Base-by-base conservation (phyloP, 2,797 vertebrate genomes). In the Holocentrus rufus region DNA sequence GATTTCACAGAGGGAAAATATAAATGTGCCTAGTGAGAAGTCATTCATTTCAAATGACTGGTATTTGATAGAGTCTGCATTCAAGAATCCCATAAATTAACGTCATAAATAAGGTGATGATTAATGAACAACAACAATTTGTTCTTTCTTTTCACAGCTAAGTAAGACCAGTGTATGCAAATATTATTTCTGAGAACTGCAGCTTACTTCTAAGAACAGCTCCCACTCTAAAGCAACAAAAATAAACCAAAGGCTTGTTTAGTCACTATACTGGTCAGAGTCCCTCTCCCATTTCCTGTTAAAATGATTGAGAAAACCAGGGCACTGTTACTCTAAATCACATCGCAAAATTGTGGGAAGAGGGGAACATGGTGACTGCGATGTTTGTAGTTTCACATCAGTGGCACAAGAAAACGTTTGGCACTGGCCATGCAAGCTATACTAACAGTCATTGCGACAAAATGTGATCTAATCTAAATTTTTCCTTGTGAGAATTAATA, bases 1-100 rank as follows among this genome's bases (percentile, higher is more conserved):
- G 47, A 83, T 56, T 83, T 92, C 77, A 88, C 80, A 91, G 64
- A 81, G 65, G 87, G 82, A 87, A 56, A 82, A 88, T 87, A 74
- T 55, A 84, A 82, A 90, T 81, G 82, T 89, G 86, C 84, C 88
- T 56, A 27, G 22, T 11, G 23, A 63, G 39, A 65, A 57, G 82
- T 82, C 86, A 83, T 80, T 88, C 5, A 0, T 84, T 87, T 89
- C 68, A 89, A 82, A 87, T 74, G 87, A 90, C 90, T 74, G 76
- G 88, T 73, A 71, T 85, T 64, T 88, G 77, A 87, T 87, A 89
- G 77, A 85, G 65, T 82, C 74, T 85, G 83, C 80, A 77, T 89
- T 91, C 66, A 87, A 90, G 69, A 87, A 86, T 85, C 89, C 86
- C 87, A 93, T 93, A 93, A 93, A 92, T 93, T 92, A 92, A 91